Conservation (phyloP, 53 echinoderm and acorn worm genomes). For the Crossaster papposus region DNA sequence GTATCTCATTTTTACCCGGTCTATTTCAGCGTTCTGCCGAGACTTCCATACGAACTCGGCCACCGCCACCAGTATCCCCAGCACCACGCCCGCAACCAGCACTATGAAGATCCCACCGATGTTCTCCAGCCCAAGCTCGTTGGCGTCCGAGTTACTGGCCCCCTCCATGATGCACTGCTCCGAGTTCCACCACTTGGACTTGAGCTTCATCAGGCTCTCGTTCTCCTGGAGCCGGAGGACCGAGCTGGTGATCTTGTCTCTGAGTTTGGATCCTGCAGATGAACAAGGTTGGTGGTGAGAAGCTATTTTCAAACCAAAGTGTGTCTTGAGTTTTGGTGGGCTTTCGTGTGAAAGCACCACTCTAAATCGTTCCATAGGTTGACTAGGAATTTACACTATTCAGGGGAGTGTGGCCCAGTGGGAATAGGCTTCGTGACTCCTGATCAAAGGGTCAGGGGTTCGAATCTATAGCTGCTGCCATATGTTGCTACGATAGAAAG, state of each 20-base stretch:
- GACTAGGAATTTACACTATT: no score
- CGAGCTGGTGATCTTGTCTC: constrained; percentile 87
- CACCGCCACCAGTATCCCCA: constrained; percentile 82
- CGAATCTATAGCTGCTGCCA: no score
- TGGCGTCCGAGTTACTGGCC: constrained; percentile 81
- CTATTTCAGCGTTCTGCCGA: constrained; percentile 96
- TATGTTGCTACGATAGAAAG: no score
- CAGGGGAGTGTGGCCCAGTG: no score
- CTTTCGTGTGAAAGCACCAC: no score
- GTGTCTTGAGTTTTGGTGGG: no score
- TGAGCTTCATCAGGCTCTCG: constrained; percentile 74
- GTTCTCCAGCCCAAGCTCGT: constrained; percentile 88
- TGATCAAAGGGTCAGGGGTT: no score
- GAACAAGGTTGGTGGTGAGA: neutral
- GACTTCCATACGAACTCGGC: constrained; percentile 98
- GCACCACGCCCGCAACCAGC: constrained; percentile 82
- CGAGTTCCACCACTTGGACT: constrained; percentile 87
- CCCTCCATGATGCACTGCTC: constrained; percentile 70
- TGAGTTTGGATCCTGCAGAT: constrained; percentile 69
- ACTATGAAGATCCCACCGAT: constrained; percentile 98
- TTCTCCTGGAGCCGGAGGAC: constrained; percentile 90
- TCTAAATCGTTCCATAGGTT: no score
- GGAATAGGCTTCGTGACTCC: no score
- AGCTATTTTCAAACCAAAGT: no score
- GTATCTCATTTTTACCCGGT: constrained; percentile 80